Evolutionary conservation across 2,888 invertebrate genomes (phyloP).

Genomic region (Tipula vernalis): DNA sequence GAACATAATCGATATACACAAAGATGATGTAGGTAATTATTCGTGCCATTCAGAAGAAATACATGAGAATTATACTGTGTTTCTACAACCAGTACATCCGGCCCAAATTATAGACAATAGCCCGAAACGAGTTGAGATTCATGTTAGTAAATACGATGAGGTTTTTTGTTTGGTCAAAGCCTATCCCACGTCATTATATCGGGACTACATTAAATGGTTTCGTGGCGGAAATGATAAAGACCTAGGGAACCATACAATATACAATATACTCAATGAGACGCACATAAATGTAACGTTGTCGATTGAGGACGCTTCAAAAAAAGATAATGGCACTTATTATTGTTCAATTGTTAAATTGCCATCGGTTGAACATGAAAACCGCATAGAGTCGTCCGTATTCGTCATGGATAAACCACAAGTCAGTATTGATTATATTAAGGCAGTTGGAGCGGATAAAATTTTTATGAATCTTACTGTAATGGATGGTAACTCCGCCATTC

Average conservation of each 20-base stretch:
- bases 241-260: conserved; percentile 26
- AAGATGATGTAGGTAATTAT: conserved; percentile 47
- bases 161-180: conserved; percentile 45
- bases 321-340: conserved; percentile 61
- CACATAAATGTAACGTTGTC: conserved; percentile 44
- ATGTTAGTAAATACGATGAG: conserved; percentile 39
- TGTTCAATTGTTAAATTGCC: conserved; percentile 36
- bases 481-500: conserved; percentile 58
- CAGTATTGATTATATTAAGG: conserved; percentile 55
- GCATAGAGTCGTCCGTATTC: conserved; percentile 39
- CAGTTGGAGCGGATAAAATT: conserved; percentile 60
- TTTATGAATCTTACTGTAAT: conserved; percentile 74
- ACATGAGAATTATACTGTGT: conserved; percentile 28
- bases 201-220: conserved; percentile 38
- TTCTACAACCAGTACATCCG: conserved; percentile 32
- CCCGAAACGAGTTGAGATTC: conserved; percentile 37
- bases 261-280: conserved; percentile 41
- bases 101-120: conserved; percentile 35
- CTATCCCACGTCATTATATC: conserved; percentile 40
- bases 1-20: conserved; percentile 40
- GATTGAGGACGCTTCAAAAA: conserved; percentile 45
- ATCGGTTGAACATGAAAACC: conserved; percentile 28
- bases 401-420: conserved; percentile 61
- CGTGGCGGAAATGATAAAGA: conserved; percentile 38
- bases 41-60: conserved; percentile 41